Evolutionary conservation across 2,113 vertebrate species (phyloP).

Genomic region (Triplophysa tibetana): DNA sequence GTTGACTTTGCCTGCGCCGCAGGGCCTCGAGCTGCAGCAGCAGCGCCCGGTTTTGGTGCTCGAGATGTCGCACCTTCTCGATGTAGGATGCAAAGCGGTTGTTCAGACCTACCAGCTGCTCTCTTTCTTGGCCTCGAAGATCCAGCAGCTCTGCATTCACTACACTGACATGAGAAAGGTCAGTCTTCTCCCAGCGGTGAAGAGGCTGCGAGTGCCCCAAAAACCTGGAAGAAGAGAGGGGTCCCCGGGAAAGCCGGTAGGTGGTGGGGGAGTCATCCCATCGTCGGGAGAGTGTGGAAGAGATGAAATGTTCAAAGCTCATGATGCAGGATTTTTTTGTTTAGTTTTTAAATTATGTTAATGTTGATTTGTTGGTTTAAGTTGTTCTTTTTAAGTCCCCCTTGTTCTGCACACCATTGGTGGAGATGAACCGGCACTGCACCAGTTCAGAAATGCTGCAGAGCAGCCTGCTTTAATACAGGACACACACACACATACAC

Average conservation of each 20-base stretch:
- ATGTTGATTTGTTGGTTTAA: slow-evolving; percentile 63
- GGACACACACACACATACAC: slow-evolving; percentile 24
- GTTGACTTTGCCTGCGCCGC: slow-evolving; percentile 66
- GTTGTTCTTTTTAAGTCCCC: slow-evolving; percentile 74
- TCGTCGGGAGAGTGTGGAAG: slow-evolving; percentile 59
- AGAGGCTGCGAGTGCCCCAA: slow-evolving; percentile 59
- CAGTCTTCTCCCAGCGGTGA: slow-evolving; percentile 63
- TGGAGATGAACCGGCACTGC: slow-evolving; percentile 78
- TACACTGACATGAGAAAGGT: slow-evolving; percentile 71
- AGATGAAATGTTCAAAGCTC: slow-evolving; percentile 71
- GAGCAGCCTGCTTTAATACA: slow-evolving; percentile 72
- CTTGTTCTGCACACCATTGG: slow-evolving; percentile 80
- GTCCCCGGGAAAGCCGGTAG: slow-evolving; percentile 60
- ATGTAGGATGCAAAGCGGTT: slow-evolving; percentile 83
- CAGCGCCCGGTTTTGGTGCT: slow-evolving; percentile 78
- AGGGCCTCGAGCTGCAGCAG: slow-evolving; percentile 72
- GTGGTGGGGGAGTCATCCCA: slow-evolving; percentile 68
- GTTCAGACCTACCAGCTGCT: slow-evolving; percentile 79
- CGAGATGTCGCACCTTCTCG: slow-evolving; percentile 79
- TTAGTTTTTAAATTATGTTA: slow-evolving; percentile 61
- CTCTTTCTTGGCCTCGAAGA: slow-evolving; percentile 75
- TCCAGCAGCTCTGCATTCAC: slow-evolving; percentile 77
- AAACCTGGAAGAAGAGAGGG: slow-evolving; percentile 59
- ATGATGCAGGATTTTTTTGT: slow-evolving; percentile 62
- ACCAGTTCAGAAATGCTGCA: slow-evolving; percentile 80